Percentiles rank a stretch among this genome's conserved stretches.
Evolutionary conservation across 2,888 invertebrate genomes (phyloP).

Genomic region (Artemia sinica): DNA sequence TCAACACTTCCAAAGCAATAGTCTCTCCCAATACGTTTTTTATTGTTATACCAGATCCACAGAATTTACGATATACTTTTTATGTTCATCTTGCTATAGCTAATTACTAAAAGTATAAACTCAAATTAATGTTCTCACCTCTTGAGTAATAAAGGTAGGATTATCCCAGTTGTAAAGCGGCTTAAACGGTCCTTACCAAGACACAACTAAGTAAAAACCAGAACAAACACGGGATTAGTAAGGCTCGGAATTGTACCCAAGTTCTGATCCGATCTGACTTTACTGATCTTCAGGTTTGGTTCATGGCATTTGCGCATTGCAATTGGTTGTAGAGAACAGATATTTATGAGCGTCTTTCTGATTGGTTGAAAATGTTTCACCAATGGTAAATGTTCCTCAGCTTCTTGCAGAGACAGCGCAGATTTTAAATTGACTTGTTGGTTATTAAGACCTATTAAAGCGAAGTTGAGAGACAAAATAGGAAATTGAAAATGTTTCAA

Average conservation of each 20-base stretch:
- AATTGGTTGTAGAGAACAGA: background rate
- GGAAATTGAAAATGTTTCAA: no score
- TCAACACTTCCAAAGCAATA: no score
- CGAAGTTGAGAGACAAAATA: no score
- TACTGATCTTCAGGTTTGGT: constrained; percentile 1
- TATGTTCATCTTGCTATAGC: no score
- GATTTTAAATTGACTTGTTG: no score
- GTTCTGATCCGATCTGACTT: constrained; percentile 6
- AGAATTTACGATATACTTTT: no score
- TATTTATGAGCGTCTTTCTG: background rate
- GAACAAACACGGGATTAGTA: constrained; percentile 13
- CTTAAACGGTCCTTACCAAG: constrained; percentile 11
- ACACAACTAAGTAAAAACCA: constrained; percentile 11
- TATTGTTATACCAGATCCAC: no score
- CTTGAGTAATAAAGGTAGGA: constrained; percentile 5
- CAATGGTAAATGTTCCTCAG: constrained; percentile 3
- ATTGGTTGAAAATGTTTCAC: background rate
- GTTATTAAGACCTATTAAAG: no score
- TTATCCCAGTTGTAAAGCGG: constrained; percentile 4
- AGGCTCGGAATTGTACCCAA: constrained; percentile 11
- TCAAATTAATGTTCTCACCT: constrained; percentile 12
- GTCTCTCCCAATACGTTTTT: no score
- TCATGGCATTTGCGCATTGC: constrained; percentile 12
- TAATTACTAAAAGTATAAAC: background rate
- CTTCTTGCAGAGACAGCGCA: background rate